phyloP scores from a whole-genome alignment of 1,140 invertebrate genomes.

The Atta cephalotes region DNA sequence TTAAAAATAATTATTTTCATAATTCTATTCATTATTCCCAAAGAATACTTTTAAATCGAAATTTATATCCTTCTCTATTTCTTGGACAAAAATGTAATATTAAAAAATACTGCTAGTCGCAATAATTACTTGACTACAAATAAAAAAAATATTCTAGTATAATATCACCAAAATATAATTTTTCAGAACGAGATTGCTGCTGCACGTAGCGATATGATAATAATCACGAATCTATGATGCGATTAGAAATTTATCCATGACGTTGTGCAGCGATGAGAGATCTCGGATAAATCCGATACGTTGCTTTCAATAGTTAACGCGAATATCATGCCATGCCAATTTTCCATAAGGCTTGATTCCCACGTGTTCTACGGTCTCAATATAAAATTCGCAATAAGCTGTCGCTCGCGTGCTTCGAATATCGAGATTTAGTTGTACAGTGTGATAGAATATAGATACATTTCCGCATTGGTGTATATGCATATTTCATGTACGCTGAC shows the following conservation, averaged over 20 bases:
- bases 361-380: slow-evolving; percentile 38
- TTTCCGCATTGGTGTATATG: slow-evolving; percentile 26
- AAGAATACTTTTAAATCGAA: neutral
- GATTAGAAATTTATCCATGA: neutral
- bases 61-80: neutral
- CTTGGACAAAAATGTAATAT: neutral
- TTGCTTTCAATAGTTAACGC: slow-evolving; percentile 24
- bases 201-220: neutral
- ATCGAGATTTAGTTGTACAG: slow-evolving; percentile 45
- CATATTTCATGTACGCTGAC: slow-evolving; percentile 35
- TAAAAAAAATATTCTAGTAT: too few relatives aligned
- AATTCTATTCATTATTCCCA: neutral
- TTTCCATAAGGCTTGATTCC: slow-evolving; percentile 32
- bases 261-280: neutral
- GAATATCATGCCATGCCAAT: neutral
- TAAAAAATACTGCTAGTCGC: neutral
- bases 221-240: neutral
- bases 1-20: neutral
- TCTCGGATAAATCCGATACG: slow-evolving; percentile 4
- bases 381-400: slow-evolving; percentile 54
- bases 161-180: neutral
- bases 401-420: slow-evolving; percentile 48
- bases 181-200: neutral
- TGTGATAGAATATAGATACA: slow-evolving; percentile 48
- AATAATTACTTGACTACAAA: too few relatives aligned